Percentiles rank a stretch among this genome's conserved stretches.
These are phyloP conservation scores for Sylvicola cinctus DNA, from an alignment of 2,888 invertebrate species.

Conservation along the genomic window DNA sequence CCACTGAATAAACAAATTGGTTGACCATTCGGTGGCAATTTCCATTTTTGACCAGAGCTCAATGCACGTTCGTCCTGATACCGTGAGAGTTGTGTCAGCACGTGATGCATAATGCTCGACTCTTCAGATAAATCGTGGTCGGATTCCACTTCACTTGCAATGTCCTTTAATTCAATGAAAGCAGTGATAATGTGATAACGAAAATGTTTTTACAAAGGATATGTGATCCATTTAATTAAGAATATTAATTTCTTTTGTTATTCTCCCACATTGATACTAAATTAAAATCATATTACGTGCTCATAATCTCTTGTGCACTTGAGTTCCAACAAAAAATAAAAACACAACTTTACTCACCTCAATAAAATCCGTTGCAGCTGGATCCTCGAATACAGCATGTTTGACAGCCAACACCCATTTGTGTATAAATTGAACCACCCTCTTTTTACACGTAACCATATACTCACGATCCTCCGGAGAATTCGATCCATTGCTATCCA, in stretches of 20 bases:
- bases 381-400: conserved; percentile 55
- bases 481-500: conserved; percentile 21
- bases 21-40: conserved; percentile 44
- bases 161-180: conserved; percentile 52
- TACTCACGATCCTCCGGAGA: conserved; percentile 41
- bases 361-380: conserved; percentile 46
- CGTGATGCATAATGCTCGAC: conserved; percentile 44
- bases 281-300: not conserved
- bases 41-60: conserved; percentile 36
- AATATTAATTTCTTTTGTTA: no score
- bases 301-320: not conserved
- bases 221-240: not conserved
- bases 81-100: conserved; percentile 38
- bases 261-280: no score
- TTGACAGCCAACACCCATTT: conserved; percentile 53
- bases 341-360: conserved; percentile 28
- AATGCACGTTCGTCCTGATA: conserved; percentile 35
- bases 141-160: conserved; percentile 45
- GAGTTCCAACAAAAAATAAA: not conserved
- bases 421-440: conserved; percentile 58
- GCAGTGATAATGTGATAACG: no score
- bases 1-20: conserved; percentile 44
- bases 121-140: conserved; percentile 46
- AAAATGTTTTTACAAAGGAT: no score
- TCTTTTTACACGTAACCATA: conserved; percentile 43